Conservation (phyloP, 2,797 vertebrate species). For the Ciconia nigra region DNA sequence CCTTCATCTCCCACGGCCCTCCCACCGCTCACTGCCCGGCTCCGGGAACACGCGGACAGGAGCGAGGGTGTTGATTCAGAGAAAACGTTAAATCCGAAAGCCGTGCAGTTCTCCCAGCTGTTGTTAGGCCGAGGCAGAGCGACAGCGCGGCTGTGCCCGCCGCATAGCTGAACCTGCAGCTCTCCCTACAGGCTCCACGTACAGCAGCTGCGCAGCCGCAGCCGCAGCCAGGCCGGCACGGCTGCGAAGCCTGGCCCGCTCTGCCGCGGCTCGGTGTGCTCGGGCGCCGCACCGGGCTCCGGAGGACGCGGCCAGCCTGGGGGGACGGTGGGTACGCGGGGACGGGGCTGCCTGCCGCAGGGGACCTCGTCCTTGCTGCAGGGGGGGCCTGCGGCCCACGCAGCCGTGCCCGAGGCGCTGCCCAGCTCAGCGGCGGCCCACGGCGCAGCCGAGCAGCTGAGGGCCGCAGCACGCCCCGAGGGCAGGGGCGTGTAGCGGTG, state of each 20-base stretch:
- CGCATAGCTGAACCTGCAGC: conserved; percentile 32
- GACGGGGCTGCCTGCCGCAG: fast-evolving
- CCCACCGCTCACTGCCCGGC: background rate
- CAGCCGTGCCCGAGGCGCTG: fast-evolving
- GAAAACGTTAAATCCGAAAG: background rate
- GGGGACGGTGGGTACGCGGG: fast-evolving
- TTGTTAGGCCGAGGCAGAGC: background rate
- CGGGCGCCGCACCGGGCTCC: fast-evolving
- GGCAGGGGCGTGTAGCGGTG: fast-evolving
- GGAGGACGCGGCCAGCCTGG: fast-evolving
- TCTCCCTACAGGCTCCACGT: conserved; percentile 54
- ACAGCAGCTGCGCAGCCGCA: background rate
- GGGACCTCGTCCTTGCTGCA: background rate
- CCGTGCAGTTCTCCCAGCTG: background rate
- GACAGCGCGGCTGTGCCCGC: background rate
- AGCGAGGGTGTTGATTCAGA: background rate
- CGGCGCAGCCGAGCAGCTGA: fast-evolving
- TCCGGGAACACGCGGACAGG: background rate
- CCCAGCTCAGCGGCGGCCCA: fast-evolving
- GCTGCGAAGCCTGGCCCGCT: background rate
- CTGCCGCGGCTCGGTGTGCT: fast-evolving
- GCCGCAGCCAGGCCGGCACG: background rate
- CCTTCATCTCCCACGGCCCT: no score
- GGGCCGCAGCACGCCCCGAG: fast-evolving
- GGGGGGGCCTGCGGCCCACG: fast-evolving